Percentiles rank a stretch among this genome's conserved stretches.
phyloP scores from a whole-genome alignment of 2,113 vertebrate genomes.

The Nesogale talazaci region DNA sequence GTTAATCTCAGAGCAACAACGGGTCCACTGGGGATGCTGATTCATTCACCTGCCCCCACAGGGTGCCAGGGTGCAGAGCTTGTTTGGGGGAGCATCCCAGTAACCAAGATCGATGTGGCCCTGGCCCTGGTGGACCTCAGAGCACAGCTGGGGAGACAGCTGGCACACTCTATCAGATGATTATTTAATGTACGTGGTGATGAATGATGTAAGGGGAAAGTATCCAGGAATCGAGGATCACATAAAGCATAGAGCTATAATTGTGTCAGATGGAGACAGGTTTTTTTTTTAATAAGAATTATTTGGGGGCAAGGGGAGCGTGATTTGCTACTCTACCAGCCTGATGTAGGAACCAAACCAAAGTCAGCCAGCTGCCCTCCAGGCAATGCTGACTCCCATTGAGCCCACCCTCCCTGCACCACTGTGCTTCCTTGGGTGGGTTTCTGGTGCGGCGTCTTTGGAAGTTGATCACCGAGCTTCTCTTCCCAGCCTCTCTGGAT shows the following conservation, averaged over 20 bases:
- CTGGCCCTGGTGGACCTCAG: not conserved
- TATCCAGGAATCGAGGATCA: not conserved
- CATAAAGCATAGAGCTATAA: not conserved
- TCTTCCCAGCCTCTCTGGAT: not conserved
- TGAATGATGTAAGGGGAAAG: not conserved
- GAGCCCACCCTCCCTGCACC: not conserved
- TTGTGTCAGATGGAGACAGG: not conserved
- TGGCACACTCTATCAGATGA: not conserved
- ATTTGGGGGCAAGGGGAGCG: too few relatives aligned
- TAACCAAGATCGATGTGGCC: not conserved
- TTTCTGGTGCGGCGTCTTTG: not conserved
- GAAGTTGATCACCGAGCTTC: not conserved
- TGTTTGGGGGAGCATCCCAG: not conserved
- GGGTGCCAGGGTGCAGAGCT: not conserved
- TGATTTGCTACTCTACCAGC: not conserved
- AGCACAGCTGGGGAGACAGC: not conserved
- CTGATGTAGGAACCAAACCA: not conserved
- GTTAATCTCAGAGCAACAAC: conserved; percentile 12
- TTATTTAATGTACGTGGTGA: not conserved
- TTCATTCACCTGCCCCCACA: not conserved
- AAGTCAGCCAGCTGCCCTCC: not conserved
- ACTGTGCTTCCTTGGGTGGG: not conserved
- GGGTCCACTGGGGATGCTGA: not conserved
- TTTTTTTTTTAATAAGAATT: not conserved
- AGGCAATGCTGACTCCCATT: not conserved